phyloP scores from a whole-genome alignment of 2,113 vertebrate genomes.

The Rhipidura dahli region DNA sequence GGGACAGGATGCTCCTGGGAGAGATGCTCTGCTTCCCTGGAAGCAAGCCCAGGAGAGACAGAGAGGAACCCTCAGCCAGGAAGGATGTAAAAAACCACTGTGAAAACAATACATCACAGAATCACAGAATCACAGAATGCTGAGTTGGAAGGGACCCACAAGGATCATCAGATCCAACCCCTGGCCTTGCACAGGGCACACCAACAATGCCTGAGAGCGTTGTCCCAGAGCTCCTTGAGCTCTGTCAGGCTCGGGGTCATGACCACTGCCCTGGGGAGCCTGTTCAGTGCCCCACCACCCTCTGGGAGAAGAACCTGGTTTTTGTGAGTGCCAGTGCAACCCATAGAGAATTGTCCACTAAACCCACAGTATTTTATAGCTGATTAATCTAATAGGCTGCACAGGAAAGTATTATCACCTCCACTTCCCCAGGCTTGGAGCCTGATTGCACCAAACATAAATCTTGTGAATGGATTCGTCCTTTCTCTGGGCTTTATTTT shows the following conservation, averaged over 20 bases:
- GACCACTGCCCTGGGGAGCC: not conserved
- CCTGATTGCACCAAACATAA: not conserved
- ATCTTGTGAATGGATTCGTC: not conserved
- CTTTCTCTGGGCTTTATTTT: not conserved
- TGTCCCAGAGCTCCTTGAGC: not conserved
- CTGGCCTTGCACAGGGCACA: not conserved
- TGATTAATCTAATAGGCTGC: not conserved
- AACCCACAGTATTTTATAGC: not conserved
- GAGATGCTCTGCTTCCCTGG: not conserved
- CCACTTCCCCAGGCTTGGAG: not conserved
- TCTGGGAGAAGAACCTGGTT: not conserved
- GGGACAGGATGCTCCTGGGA: not conserved
- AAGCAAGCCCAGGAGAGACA: not conserved
- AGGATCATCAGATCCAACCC: not conserved
- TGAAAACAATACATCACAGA: not conserved
- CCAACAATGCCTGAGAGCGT: rapidly evolving
- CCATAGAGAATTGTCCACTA: not conserved
- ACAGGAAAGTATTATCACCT: not conserved
- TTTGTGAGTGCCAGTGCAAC: not conserved
- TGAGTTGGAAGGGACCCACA: not conserved
- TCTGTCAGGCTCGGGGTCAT: not conserved
- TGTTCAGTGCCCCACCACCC: not conserved
- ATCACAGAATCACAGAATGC: not conserved
- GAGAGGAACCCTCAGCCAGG: not conserved
- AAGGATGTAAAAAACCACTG: not conserved